phyloP scores from a whole-genome alignment of 2,113 vertebrate genomes.

The Okapia johnstoni region DNA sequence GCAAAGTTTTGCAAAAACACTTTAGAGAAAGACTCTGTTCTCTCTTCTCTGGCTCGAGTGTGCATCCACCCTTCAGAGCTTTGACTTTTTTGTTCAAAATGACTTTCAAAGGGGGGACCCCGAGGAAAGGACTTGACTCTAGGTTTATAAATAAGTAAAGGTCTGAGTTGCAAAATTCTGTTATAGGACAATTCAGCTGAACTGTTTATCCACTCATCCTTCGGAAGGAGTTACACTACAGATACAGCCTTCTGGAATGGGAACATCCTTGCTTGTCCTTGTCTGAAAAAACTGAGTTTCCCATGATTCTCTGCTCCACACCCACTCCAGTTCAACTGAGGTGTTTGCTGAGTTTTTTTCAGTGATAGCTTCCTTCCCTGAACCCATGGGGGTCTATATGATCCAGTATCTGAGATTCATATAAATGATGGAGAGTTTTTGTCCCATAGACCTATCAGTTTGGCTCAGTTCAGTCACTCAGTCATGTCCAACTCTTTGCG shows the following conservation, averaged over 20 bases:
- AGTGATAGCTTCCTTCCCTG: neutral
- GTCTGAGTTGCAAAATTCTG: neutral
- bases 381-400: neutral
- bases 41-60: neutral
- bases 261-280: neutral
- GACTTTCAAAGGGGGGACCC: neutral
- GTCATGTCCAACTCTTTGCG: neutral
- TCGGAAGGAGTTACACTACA: neutral
- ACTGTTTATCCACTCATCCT: neutral
- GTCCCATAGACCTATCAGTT: neutral
- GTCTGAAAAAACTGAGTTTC: neutral
- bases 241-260: neutral
- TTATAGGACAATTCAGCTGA: neutral
- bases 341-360: neutral
- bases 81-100: neutral
- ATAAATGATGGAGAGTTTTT: neutral
- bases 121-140: neutral
- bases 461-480: neutral
- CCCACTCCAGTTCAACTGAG: neutral
- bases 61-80: neutral
- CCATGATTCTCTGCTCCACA: neutral
- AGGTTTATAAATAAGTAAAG: neutral
- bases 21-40: neutral
- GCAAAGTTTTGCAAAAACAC: neutral
- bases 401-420: neutral